A percentile compares a stretch with the other conserved stretches of the same genome.
phyloP scores from a whole-genome alignment of 2,888 invertebrate species.

The Podotricha telesiphe region DNA sequence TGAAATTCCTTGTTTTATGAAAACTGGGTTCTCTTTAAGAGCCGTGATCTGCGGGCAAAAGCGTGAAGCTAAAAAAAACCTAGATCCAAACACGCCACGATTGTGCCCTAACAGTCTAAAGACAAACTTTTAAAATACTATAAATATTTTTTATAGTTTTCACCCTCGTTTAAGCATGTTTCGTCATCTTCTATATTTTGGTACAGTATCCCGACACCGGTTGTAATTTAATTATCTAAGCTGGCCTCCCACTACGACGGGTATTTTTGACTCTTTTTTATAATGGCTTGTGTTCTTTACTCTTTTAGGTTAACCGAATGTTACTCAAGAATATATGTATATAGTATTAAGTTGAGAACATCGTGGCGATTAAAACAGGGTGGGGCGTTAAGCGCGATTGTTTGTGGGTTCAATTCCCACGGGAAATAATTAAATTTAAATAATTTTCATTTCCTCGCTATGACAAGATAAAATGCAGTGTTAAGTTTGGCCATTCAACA shows the following conservation, averaged over 20 bases:
- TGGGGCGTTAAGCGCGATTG: too few species aligned
- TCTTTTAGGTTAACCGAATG: not conserved
- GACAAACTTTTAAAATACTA: not conserved
- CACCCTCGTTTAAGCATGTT: conserved; percentile 35
- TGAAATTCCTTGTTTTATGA: too few species aligned
- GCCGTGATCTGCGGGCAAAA: too few species aligned
- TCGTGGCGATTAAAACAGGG: too few species aligned
- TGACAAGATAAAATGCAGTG: too few species aligned
- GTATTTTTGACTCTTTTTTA: conserved; percentile 34
- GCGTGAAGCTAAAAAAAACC: not conserved
- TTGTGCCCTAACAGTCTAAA: not conserved
- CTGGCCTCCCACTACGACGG: conserved; percentile 44
- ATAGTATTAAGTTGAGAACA: too few species aligned
- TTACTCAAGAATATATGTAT: too few species aligned
- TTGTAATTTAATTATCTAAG: conserved; percentile 43
- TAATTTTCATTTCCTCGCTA: too few species aligned
- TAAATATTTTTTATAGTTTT: not conserved
- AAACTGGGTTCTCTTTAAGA: too few species aligned
- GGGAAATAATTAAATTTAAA: too few species aligned
- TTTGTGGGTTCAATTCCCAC: too few species aligned
- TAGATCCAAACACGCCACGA: not conserved
- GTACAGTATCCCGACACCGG: conserved; percentile 35
- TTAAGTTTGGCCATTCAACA: too few species aligned
- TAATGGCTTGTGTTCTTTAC: not conserved
- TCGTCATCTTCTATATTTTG: conserved; percentile 36